Evolutionary conservation across 2,888 invertebrate species (phyloP).

Genomic region (Ennomos erosarius): DNA sequence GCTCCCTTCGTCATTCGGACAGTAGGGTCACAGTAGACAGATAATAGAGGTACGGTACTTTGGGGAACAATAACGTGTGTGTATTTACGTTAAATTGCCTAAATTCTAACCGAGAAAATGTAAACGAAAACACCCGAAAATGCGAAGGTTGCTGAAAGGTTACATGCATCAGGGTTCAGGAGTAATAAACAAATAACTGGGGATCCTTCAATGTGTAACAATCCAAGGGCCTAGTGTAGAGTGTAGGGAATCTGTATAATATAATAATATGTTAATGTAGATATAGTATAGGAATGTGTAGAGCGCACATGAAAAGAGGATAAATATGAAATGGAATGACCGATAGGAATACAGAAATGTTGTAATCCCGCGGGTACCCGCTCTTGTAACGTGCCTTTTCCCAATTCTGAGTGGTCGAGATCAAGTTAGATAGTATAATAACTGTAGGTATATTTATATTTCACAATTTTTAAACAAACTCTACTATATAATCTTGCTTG

Average conservation of each 20-base stretch:
- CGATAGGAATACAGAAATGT: slow-evolving; percentile 21
- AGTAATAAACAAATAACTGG: slow-evolving; percentile 16
- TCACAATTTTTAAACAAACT: too few species aligned
- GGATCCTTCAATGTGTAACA: slow-evolving; percentile 5
- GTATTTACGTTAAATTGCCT: too few species aligned
- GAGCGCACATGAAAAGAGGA: slow-evolving; percentile 14
- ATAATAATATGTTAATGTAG: not conserved
- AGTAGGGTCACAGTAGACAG: too few species aligned
- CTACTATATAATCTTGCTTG: too few species aligned
- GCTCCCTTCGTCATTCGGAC: too few species aligned
- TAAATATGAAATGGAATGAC: slow-evolving; percentile 18
- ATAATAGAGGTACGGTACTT: too few species aligned
- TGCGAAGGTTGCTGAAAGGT: not conserved
- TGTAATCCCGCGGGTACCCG: slow-evolving; percentile 8
- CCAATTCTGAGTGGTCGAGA: not conserved
- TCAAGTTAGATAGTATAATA: too few species aligned
- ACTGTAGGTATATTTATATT: not conserved
- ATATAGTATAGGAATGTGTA: slow-evolving; percentile 13
- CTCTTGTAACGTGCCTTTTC: slow-evolving; percentile 1
- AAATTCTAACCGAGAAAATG: slow-evolving; percentile 3
- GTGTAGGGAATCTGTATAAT: too few species aligned
- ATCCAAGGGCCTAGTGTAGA: slow-evolving; percentile 1
- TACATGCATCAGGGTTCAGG: not conserved
- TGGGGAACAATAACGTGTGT: too few species aligned
- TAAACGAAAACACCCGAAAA: slow-evolving; percentile 1